Base-by-base conservation (phyloP, 2,113 vertebrate species). In the Ascaphus truei region DNA sequence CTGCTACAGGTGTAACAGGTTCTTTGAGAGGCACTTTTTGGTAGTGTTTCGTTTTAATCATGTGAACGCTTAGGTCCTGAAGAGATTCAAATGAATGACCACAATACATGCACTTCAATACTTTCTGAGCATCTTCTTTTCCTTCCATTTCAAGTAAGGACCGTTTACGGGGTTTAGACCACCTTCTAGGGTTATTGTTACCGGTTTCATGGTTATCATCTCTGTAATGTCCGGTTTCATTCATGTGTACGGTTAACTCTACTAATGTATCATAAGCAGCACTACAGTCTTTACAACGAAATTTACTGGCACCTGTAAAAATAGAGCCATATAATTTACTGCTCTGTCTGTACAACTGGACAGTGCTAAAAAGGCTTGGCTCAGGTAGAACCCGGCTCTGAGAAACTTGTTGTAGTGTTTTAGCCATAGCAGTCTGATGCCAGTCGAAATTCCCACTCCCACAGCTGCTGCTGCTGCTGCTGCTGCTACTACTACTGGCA, bases 11-110 rank as follows among this genome's bases (percentile, higher is more conserved):
- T 9, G 95, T 97, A 83, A 99, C 95, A 3, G 97, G 97, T 81
- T 99, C 97, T 87, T 98, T 98, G 80, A 99, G 96, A 96, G 97
- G 97, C 95, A 99, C 97, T 98, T 99, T 99, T 88, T 99, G 97
- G 93, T 99, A 99, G 91, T 99, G 97, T 96, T 99, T 99, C 1
- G 97, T 99, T 92, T 98, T 98, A 79, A 99, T 99, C 97, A 99
- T 99, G 45, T 99, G 97, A 73, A 99, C 96, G 53, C 97, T 99
- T 75, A 99, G 80, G 87, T 99, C 97, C 83, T 99, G 97, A 48
- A 99, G 93, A 67, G 96, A 99, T 89, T 99, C 96, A 75, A 99
- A 99, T 25, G 96, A 98, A 87, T 99, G 97, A 59, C 97, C 97
- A 65, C 97, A 99, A 86, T 98, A 99, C 96, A 99, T 98, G 81